Conservation (phyloP, 2,797 vertebrate genomes). For the Salarias fasciatus region DNA sequence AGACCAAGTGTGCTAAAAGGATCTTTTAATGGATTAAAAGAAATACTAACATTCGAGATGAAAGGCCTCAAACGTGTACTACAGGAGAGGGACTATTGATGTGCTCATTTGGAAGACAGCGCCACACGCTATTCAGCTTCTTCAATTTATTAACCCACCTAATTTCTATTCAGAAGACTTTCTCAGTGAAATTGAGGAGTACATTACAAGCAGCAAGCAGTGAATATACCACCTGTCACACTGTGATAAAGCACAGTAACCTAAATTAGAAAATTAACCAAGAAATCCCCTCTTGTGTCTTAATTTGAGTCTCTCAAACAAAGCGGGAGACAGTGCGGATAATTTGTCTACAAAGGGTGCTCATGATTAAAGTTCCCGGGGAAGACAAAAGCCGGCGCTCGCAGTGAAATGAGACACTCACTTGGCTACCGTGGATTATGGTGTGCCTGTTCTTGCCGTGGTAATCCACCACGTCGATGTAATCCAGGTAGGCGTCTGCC, state of each 20-base stretch:
- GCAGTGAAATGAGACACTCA: slow-evolving; percentile 78
- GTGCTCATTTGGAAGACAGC: slow-evolving; percentile 57
- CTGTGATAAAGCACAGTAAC: slow-evolving; percentile 39
- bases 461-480: slow-evolving; percentile 94
- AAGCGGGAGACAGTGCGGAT: slow-evolving; percentile 22
- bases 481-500: slow-evolving; percentile 95
- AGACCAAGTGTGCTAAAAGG: slow-evolving; percentile 53
- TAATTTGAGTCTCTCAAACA: slow-evolving; percentile 35
- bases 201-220: slow-evolving; percentile 50
- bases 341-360: slow-evolving; percentile 25
- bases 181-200: slow-evolving; percentile 45
- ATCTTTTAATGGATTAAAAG: not conserved
- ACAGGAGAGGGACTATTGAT: slow-evolving; percentile 59
- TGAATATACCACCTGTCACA: slow-evolving; percentile 59
- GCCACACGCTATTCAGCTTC: not conserved
- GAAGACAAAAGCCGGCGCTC: slow-evolving; percentile 19
- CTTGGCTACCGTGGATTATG: slow-evolving; percentile 90
- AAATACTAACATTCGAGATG: slow-evolving; percentile 38
- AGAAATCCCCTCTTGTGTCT: slow-evolving; percentile 36
- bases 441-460: slow-evolving; percentile 90
- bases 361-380: slow-evolving; percentile 5
- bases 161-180: slow-evolving; percentile 32
- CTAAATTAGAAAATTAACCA: slow-evolving; percentile 49
- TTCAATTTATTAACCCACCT: too few species aligned
- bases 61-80: slow-evolving; percentile 69